Conservation (phyloP, 2,113 vertebrate genomes). For the Loxodonta africana region DNA sequence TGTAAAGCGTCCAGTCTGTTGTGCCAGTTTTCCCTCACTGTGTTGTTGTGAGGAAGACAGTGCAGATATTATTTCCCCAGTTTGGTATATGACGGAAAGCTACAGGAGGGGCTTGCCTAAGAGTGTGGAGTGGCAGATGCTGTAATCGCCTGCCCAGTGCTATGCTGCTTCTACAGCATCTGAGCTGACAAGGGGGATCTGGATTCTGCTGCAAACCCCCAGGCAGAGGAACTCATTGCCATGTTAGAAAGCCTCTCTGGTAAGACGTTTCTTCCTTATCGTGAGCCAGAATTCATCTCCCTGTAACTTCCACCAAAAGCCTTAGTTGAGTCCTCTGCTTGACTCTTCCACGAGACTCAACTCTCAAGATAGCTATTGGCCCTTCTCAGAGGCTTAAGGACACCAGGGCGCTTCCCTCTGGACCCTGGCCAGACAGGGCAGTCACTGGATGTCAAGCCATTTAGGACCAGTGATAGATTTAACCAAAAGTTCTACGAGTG, state of each 20-base stretch:
- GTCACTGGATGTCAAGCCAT: not conserved
- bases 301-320: not conserved
- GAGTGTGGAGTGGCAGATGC: not conserved
- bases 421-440: not conserved
- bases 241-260: not conserved
- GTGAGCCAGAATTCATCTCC: not conserved
- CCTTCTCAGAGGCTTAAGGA: not conserved
- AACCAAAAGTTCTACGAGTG: not conserved
- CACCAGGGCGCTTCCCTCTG: not conserved
- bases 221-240: not conserved
- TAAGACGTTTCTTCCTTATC: not conserved
- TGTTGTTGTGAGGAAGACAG: slow-evolving; percentile 44
- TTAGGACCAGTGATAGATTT: not conserved
- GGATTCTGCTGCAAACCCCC: not conserved
- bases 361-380: not conserved
- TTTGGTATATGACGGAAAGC: not conserved
- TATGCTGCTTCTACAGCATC: not conserved
- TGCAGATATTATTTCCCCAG: slow-evolving; percentile 2
- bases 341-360: not conserved
- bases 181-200: not conserved
- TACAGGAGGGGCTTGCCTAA: not conserved
- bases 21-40: not conserved
- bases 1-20: not conserved
- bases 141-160: not conserved
- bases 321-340: not conserved